Base-by-base conservation (phyloP, 2,888 invertebrate species). In the Catocala fraxini region DNA sequence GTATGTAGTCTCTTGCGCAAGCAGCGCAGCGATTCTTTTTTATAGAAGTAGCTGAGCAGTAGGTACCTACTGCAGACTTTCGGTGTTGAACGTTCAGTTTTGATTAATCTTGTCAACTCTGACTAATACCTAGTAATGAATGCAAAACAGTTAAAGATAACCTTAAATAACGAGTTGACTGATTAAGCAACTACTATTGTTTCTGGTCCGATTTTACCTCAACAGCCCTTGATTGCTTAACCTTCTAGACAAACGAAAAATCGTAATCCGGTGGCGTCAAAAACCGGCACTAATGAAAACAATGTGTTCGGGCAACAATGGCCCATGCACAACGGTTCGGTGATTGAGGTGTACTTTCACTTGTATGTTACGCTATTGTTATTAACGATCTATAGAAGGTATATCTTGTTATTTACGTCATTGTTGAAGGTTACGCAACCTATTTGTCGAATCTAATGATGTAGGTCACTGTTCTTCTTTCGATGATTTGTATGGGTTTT, bases 281-380 rank as follows among this genome's bases (percentile, higher is more conserved):
- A 91, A 91, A 88, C 90, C 82, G 74, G 65, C 77, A 75, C 77
- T 83, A 86, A 87, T 86, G 80, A 87, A 89, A 89, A 93, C 93
- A 93, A 93, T 93, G 88, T 82, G 83, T 83, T 85, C 75, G 79
- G 75, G 77, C 83, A 89, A 94, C 94, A 94, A 94, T 93, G 80
- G 88, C 59, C 84, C 80, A 80, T 80, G 77, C 75, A 81, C 71
- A 84, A 87, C 87, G 89, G 88, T 87, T 87, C 87, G 88, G 84
- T 90, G 86, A 84, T 86, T 86, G 77, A 82, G 86, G 75, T 87
- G 86, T 86, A 93, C 93, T 94, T 94, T 94, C 93, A 89, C 94
- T 91, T 75, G 80, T 75, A 25, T 25, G n/a, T n/a, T n/a, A 70
- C 84, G 75, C 82, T 87, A 81, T 92, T 93, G 93, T 92, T 92